Percentiles rank a stretch among this genome's conserved stretches.
phyloP scores from a whole-genome alignment of 2,113 vertebrate species.

The Trichomycterus rosablanca region DNA sequence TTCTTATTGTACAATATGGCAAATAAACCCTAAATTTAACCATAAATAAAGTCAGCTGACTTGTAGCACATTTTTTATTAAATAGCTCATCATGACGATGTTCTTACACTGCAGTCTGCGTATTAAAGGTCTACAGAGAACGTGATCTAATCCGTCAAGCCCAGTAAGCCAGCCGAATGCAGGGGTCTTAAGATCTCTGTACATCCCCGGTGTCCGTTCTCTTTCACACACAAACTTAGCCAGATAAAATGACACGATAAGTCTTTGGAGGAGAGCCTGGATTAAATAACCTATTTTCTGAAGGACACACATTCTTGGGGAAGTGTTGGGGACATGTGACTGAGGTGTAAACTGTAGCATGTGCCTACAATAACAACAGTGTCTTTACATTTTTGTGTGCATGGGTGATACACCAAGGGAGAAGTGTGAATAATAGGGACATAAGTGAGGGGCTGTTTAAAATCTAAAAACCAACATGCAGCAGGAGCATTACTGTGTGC shows the following conservation, averaged over 20 bases:
- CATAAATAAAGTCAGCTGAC: constrained; percentile 10
- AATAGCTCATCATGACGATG: background rate
- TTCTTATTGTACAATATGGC: no score
- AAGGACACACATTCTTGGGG: constrained; percentile 37
- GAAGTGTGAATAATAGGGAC: no score
- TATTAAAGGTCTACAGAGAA: constrained; percentile 9
- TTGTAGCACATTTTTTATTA: background rate
- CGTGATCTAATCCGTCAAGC: constrained; percentile 10
- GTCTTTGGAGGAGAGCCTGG: constrained; percentile 48
- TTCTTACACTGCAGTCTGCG: constrained; percentile 1
- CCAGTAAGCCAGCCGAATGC: constrained; percentile 15
- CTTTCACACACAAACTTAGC: background rate
- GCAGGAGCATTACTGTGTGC: no score
- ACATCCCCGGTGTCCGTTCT: constrained; percentile 23
- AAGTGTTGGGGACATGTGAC: constrained; percentile 18
- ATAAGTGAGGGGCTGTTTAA: no score
- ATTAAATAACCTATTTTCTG: constrained; percentile 51
- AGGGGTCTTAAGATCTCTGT: constrained; percentile 11
- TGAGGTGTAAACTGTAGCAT: constrained; percentile 21
- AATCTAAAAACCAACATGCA: no score
- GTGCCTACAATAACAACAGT: no score
- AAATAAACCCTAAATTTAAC: background rate
- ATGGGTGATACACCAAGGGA: no score
- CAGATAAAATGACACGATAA: constrained; percentile 24
- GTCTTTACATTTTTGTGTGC: no score